These are phyloP conservation scores for Ceraclea dissimilis DNA, from an alignment of 2,888 invertebrate species.

Conservation along the genomic window DNA sequence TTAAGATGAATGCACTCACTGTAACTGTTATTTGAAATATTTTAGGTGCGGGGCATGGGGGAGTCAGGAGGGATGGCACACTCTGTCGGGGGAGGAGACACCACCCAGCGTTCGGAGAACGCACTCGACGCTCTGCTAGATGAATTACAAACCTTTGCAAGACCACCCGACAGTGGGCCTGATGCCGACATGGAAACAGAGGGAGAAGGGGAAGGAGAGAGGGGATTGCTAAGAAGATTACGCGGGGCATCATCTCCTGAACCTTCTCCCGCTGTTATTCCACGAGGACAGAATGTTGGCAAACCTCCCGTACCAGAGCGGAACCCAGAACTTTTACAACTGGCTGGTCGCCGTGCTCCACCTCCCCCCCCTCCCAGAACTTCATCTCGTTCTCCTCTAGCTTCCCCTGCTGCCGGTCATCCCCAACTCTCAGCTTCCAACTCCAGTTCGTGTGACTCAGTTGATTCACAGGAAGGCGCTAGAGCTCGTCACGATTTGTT, in stretches of 20 bases:
- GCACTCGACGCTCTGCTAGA: constrained; percentile 96
- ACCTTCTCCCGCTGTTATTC: constrained; percentile 66
- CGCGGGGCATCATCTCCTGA: constrained; percentile 81
- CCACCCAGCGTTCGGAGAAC: constrained; percentile 76
- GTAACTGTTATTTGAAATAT: neutral
- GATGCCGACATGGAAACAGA: constrained; percentile 19
- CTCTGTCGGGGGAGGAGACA: constrained; percentile 28
- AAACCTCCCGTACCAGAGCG: constrained; percentile 81
- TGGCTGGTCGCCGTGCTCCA: constrained; percentile 70
- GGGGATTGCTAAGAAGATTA: constrained; percentile 48
- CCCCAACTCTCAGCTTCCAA: constrained; percentile 34
- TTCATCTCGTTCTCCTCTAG: constrained; percentile 79
- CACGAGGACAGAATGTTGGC: constrained; percentile 45
- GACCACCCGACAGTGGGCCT: constrained; percentile 45
- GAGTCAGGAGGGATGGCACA: constrained; percentile 46
- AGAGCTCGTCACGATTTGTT: constrained; percentile 60
- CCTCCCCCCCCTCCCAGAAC: constrained; percentile 92
- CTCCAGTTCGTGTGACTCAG: constrained; percentile 69
- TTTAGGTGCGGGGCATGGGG: constrained; percentile 49
- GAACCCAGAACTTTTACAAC: constrained; percentile 66
- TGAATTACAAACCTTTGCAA: constrained; percentile 83
- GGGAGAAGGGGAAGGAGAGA: constrained; percentile 20
- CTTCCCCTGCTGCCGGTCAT: constrained; percentile 57
- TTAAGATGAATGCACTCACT: neutral
- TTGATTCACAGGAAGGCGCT: constrained; percentile 59